Evolutionary conservation across 2,113 vertebrate species (phyloP).

Genomic region (Scomber japonicus): DNA sequence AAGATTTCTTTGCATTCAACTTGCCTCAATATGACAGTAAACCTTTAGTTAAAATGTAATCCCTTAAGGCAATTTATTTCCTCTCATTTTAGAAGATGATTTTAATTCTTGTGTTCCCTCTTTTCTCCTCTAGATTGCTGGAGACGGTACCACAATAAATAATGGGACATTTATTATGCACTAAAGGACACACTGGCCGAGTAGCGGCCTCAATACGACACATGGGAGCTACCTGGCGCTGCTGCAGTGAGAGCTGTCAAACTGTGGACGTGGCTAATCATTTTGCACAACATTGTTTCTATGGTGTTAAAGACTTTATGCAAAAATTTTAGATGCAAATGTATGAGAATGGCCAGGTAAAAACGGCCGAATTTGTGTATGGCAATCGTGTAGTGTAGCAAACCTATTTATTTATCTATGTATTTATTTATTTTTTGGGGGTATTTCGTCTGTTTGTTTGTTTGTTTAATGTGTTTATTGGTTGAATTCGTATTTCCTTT

Average conservation of each 20-base stretch:
- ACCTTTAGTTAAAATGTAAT: not conserved
- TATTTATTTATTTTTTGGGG: slow-evolving; percentile 73
- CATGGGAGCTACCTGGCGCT: slow-evolving; percentile 62
- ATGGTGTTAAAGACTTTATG: slow-evolving; percentile 84
- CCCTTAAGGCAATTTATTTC: not conserved
- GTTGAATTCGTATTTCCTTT: slow-evolving; percentile 57
- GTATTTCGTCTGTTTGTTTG: slow-evolving; percentile 65
- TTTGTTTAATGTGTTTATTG: slow-evolving; percentile 62
- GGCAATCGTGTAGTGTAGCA: slow-evolving; percentile 83
- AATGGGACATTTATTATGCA: slow-evolving; percentile 83
- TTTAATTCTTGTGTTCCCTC: slow-evolving; percentile 19
- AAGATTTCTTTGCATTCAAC: not conserved
- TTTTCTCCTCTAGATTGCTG: slow-evolving; percentile 48
- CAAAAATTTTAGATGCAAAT: slow-evolving; percentile 83
- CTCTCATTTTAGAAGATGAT: not conserved
- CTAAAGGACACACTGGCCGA: slow-evolving; percentile 74
- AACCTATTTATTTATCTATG: slow-evolving; percentile 76
- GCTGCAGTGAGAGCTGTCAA: slow-evolving; percentile 69
- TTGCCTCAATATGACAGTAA: not conserved
- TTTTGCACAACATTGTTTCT: slow-evolving; percentile 88
- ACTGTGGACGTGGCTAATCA: slow-evolving; percentile 82
- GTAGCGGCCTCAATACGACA: slow-evolving; percentile 55
- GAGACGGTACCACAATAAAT: slow-evolving; percentile 39
- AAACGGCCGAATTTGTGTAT: slow-evolving; percentile 74
- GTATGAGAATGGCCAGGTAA: slow-evolving; percentile 58